A percentile compares a stretch with the other conserved stretches of the same genome.
phyloP scores from a whole-genome alignment of 2,888 invertebrate genomes.

The Teleiodes luculella region DNA sequence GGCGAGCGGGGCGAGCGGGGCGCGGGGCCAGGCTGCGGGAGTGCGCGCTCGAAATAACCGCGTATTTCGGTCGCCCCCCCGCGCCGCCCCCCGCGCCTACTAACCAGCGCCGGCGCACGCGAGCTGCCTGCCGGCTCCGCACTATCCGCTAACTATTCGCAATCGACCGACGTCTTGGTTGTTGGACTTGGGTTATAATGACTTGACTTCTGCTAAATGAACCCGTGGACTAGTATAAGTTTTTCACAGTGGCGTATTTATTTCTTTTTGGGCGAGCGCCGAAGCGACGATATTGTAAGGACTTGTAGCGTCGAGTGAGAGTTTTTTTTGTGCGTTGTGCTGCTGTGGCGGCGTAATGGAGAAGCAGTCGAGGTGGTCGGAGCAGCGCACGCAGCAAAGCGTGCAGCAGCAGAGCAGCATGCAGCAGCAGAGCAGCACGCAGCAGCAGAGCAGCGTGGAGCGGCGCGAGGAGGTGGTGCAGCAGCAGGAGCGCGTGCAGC shows the following conservation, averaged over 20 bases:
- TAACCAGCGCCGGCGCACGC: slow-evolving; percentile 44
- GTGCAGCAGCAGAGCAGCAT: slow-evolving; percentile 34
- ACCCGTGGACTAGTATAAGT: slow-evolving; percentile 77
- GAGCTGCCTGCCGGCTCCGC: slow-evolving; percentile 53
- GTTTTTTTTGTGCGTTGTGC: slow-evolving; percentile 69
- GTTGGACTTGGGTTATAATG: slow-evolving; percentile 86
- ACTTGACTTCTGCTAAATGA: slow-evolving; percentile 86
- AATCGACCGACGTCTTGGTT: slow-evolving; percentile 96
- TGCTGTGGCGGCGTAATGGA: slow-evolving; percentile 82
- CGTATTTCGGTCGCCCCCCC: slow-evolving; percentile 71
- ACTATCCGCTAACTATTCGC: slow-evolving; percentile 94
- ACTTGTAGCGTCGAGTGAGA: slow-evolving; percentile 71
- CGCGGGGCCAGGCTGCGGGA: slow-evolving; percentile 47
- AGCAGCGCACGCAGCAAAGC: slow-evolving; percentile 62
- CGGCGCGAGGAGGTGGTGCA: slow-evolving; percentile 69
- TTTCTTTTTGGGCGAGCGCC: slow-evolving; percentile 59
- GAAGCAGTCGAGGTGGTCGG: slow-evolving; percentile 82
- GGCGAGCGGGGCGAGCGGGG: slow-evolving; percentile 19
- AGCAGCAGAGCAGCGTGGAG: slow-evolving; percentile 63
- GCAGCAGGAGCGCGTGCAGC: slow-evolving; percentile 68
- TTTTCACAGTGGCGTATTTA: slow-evolving; percentile 71
- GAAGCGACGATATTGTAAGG: slow-evolving; percentile 56
- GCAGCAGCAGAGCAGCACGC: slow-evolving; percentile 63
- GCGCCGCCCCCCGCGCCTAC: slow-evolving; percentile 37
- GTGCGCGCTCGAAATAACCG: slow-evolving; percentile 72